Base-by-base conservation (phyloP, 2,113 vertebrate genomes). In the Nibea albiflora region DNA sequence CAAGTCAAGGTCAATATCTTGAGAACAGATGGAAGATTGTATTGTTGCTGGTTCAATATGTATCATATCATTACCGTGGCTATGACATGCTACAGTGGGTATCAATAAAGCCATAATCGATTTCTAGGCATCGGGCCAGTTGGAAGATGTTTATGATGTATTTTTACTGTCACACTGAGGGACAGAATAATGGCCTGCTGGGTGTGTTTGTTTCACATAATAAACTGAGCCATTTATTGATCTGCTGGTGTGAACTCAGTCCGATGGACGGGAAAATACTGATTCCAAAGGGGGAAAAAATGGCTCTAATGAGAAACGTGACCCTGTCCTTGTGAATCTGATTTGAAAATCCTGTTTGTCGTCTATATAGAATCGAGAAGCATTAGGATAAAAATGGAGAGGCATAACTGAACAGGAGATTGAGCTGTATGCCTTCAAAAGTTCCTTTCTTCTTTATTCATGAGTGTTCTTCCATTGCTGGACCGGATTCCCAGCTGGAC, bases 71-170 rank as follows among this genome's bases (percentile, higher is more conserved):
- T 78, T 65, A 81, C 61, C 50, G 5, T 26, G 4, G 7, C 63
- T 62, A 26, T 85, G 72, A 86, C 65, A 68, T 19, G 78, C 58
- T 31, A 80, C 78, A 44, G 56, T 46, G 62, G 46, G 20, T 69
- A 77, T 92, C 86, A 90, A 90, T 92, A 86, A 87, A 81, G 62
- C 66, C 46, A 67, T 87, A 85, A 90, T 90, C 88, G 70, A 88
- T 90, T 84, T 64, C 61, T 56, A 73, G 77, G 84, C 80, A 79
- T 70, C 44, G n/a, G 52, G 88, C 84, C 80, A 83, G 84, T 61
- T 76, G 80, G 79, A 80, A 61, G 79, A 85, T 81, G 77, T 88
- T 91, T 91, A 88, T 89, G 86, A 80, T 86, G 77, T 68, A 35
- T 87, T 87, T 88, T 88, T 80, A 90, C 70, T 56, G 31, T 73